phyloP scores from a whole-genome alignment of 2,113 vertebrate genomes.

The Prietella phreatophila region DNA sequence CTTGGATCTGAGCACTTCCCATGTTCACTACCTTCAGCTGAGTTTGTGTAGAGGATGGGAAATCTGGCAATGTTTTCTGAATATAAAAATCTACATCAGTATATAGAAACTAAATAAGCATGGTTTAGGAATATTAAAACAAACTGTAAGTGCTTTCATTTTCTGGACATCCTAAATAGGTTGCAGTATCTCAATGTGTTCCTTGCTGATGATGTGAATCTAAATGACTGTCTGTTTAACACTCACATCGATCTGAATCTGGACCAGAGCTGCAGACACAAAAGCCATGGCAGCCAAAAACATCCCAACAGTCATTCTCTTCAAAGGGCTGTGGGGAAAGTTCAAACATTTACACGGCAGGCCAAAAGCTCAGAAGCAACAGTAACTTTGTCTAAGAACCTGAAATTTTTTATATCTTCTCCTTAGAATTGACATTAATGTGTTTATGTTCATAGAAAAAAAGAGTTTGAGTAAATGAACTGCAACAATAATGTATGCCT shows the following conservation, averaged over 20 bases:
- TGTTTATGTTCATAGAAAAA: not conserved
- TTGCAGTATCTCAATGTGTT: not conserved
- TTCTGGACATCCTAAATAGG: not conserved
- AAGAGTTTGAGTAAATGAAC: not conserved
- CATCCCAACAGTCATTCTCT: slow-evolving; percentile 93
- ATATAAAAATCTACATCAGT: slow-evolving; percentile 27
- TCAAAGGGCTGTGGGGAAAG: slow-evolving; percentile 78
- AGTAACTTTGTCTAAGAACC: not conserved
- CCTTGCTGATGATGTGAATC: not conserved
- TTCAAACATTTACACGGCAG: slow-evolving; percentile 7
- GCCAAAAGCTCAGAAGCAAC: not conserved
- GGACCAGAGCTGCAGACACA: slow-evolving; percentile 82
- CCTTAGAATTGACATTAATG: not conserved
- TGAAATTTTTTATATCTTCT: not conserved
- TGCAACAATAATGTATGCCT: not conserved
- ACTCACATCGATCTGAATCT: slow-evolving; percentile 92
- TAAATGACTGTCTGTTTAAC: not conserved
- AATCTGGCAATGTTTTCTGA: slow-evolving; percentile 84
- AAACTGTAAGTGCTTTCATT: not conserved
- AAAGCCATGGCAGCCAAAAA: slow-evolving; percentile 87
- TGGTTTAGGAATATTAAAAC: not conserved
- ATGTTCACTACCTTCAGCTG: slow-evolving; percentile 88
- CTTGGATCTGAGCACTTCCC: slow-evolving; percentile 49
- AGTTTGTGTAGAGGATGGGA: slow-evolving; percentile 71
- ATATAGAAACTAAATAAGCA: not conserved